These are phyloP conservation scores for Scytalopus superciliaris DNA, from an alignment of 2,113 vertebrate species.

Conservation along the genomic window DNA sequence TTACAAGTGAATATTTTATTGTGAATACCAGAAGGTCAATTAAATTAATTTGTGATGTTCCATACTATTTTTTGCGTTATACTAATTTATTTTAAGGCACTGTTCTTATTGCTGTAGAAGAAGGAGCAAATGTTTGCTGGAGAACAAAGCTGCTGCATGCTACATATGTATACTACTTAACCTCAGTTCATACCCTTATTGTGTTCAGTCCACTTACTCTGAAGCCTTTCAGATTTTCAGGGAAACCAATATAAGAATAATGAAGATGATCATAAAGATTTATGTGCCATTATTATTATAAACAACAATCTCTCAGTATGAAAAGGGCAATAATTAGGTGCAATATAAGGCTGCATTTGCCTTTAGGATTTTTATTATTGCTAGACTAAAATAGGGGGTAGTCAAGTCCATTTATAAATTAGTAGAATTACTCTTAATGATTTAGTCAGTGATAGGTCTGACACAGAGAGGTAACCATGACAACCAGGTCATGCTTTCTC, in stretches of 20 bases:
- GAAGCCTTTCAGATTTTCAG: neutral
- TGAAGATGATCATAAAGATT: neutral
- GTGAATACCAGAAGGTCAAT: neutral
- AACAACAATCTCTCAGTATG: neutral
- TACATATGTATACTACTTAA: neutral
- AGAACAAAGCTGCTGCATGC: neutral
- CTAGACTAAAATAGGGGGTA: neutral
- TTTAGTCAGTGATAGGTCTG: neutral
- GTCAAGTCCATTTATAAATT: neutral
- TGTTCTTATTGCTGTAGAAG: neutral
- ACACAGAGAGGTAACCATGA: neutral
- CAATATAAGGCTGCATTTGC: neutral
- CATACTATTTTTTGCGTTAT: neutral
- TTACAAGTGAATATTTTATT: constrained; percentile 5
- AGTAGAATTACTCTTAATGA: neutral
- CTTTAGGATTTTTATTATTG: neutral
- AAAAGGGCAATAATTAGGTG: neutral
- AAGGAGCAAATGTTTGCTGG: neutral
- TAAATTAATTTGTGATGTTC: neutral
- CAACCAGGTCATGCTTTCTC: neutral
- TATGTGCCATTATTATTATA: neutral
- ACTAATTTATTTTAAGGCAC: neutral
- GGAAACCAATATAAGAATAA: neutral
- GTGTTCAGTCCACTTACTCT: neutral
- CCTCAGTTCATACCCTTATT: neutral